Base-by-base conservation (phyloP, 2,797 vertebrate genomes). In the Rhynchonycteris naso region DNA sequence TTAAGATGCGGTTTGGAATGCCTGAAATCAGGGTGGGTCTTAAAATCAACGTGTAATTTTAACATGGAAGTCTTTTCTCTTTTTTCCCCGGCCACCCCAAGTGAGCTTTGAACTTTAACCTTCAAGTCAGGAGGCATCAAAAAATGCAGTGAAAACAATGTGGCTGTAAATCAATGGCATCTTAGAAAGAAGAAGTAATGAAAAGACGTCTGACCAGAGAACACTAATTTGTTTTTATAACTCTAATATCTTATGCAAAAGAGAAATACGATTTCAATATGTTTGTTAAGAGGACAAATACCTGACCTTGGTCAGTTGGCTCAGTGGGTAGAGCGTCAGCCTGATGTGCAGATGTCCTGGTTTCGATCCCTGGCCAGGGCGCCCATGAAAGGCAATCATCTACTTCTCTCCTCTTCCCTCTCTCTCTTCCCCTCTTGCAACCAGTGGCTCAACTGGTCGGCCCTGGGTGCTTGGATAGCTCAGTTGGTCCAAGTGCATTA, bases 121-220 rank as follows among this genome's bases (percentile, higher is more conserved):
- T 87, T 86, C 50, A 86, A 94, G 69, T 83, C 28, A 87, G 59
- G 43, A 80, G 24, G 80, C 47, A 72, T 80, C 63, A 88, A 85
- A 90, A 69, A 43, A 54, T 47, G 10, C 69, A 92, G 52, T 91
- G 87, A 91, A 96, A 95, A 85, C 81, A 91, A 76, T 78, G 10
- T 71, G 50, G 82, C 47, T 89, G 74, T 88, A 94, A 88, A 96
- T 54, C 83, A 90, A 26, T 30, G 75, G 0, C 8, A 65, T 91
- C 59, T 94, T 79, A 74, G 38, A 88, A 91, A 94, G 47, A 85
- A 52, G 47, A 61, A 68, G 59, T 38, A 52, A 68, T 30, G 58
- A 63, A 38, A 82, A 82, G 28, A 76, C 85, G 24, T 61, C 74
- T 93, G 80, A n/a, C 38, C 79, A 43, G 52, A 69, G 47, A 93